Evolutionary conservation across 1,140 invertebrate genomes (phyloP).

Genomic region (Acromyrmex heyeri): DNA sequence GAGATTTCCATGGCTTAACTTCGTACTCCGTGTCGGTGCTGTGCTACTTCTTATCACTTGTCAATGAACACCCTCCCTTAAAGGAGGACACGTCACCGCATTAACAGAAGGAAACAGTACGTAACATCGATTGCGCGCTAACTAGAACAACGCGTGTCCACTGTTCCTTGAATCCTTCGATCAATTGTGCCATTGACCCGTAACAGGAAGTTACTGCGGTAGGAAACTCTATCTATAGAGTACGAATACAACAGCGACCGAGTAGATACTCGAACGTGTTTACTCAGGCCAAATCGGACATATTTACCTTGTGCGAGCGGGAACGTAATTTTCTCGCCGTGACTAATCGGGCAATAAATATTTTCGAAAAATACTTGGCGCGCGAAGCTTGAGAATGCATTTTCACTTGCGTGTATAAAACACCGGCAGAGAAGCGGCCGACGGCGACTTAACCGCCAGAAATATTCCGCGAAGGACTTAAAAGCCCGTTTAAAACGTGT

Average conservation of each 20-base stretch:
- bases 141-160: conserved; percentile 37
- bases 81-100: conserved; percentile 17
- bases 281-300: conserved; percentile 13
- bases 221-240: neutral
- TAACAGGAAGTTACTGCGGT: conserved; percentile 34
- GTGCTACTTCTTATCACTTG: conserved; percentile 46
- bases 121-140: conserved; percentile 38
- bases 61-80: conserved; percentile 5
- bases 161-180: conserved; percentile 49
- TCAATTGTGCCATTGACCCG: conserved; percentile 54
- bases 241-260: neutral
- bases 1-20: conserved; percentile 18
- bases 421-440: neutral
- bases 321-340: conserved; percentile 40
- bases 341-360: conserved; percentile 61
- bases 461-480: conserved; percentile 59
- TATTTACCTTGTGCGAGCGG: conserved; percentile 13
- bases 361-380: conserved; percentile 33
- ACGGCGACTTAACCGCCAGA: conserved; percentile 25
- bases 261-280: conserved; percentile 3
- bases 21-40: neutral
- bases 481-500: conserved; percentile 56
- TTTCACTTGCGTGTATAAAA: conserved; percentile 38
- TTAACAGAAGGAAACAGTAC: conserved; percentile 20
- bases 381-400: conserved; percentile 25